Evolutionary conservation across 2,797 vertebrate species (phyloP), one percentile per base, ranked within the genome.

Genomic region (Orestias chungarensis): DNA sequence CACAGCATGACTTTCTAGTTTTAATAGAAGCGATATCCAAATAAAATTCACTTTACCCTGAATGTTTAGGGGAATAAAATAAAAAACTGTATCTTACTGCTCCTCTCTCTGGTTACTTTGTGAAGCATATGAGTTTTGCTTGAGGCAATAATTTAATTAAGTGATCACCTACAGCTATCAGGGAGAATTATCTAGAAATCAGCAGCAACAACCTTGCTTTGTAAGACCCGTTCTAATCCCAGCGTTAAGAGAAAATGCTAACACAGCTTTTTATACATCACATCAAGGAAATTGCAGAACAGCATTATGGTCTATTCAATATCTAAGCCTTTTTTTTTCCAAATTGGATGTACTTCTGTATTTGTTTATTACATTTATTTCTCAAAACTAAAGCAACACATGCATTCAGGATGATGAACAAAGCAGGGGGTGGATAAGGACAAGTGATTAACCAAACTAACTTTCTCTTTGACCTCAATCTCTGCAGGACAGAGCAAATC

Each of bases 381-480:
- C 71, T 78, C 73, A 66, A 31, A 70, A 76, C 74, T 73, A 62
- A 68, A 73, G 70, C 65, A 42, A 66, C 70, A 69, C 57, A 76
- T 11, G 42, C 75, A 79, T 77, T 84, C 44, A 33, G 82, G 75
- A 83, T 64, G 70, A 75, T 20, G 75, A 81, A 75, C 46, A 76
- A 81, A 76, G 25, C 59, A 50, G 70, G 46, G 66, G 64, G 29
- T 54, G 43, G 54, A 49, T 54, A 71, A 44, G 55, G 74, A 72
- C 76, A 78, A 64, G 61, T 84, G 84, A 85, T 84, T 80, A 82
- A 79, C 68, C 69, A 68, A 74, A 79, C 68, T 59, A 82, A 87
- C 67, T 86, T 84, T 85, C 50, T 50, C 50, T 86, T 78, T 83
- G 80, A 87, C 88, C 86, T 90, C 83, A 82, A 84, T 86, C 71